A percentile compares a stretch with the other conserved stretches of the same genome.
phyloP scores from a whole-genome alignment of 2,113 vertebrate genomes.

The Nerophis ophidion region DNA sequence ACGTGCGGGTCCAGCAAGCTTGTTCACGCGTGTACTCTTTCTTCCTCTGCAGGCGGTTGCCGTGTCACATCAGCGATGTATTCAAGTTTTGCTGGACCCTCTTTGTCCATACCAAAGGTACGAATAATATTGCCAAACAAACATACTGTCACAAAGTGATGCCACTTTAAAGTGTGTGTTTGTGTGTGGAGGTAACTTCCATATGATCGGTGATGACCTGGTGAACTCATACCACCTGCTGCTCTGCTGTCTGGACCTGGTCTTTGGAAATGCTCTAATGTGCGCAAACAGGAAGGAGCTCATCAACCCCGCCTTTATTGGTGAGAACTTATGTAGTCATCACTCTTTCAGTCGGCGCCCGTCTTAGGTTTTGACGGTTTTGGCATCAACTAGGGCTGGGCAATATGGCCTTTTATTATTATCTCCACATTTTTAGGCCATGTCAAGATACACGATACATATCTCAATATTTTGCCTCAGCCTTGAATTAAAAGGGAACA shows the following conservation, averaged over 20 bases:
- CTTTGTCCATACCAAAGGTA: constrained; percentile 97
- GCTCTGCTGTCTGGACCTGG: constrained; percentile 94
- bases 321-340: constrained; percentile 46
- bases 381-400: too few relatives aligned
- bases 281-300: constrained; percentile 87
- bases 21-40: background rate
- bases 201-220: constrained; percentile 96
- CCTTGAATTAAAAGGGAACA: too few relatives aligned
- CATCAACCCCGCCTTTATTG: constrained; percentile 87
- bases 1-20: too few relatives aligned
- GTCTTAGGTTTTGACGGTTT: too few relatives aligned
- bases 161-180: background rate
- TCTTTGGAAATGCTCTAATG: constrained; percentile 86
- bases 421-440: too few relatives aligned
- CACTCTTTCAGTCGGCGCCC: too few relatives aligned
- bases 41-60: constrained; percentile 72
- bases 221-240: constrained; percentile 98
- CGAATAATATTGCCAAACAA: background rate
- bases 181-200: constrained; percentile 84
- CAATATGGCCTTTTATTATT: too few relatives aligned
- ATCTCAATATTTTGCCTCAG: too few relatives aligned
- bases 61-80: constrained; percentile 83
- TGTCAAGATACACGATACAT: too few relatives aligned
- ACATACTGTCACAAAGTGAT: too few relatives aligned
- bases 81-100: constrained; percentile 99